A percentile compares a stretch with the other conserved stretches of the same genome.
Conservation (phyloP, 1,140 invertebrate genomes). For the Oscheius sp. region DNA sequence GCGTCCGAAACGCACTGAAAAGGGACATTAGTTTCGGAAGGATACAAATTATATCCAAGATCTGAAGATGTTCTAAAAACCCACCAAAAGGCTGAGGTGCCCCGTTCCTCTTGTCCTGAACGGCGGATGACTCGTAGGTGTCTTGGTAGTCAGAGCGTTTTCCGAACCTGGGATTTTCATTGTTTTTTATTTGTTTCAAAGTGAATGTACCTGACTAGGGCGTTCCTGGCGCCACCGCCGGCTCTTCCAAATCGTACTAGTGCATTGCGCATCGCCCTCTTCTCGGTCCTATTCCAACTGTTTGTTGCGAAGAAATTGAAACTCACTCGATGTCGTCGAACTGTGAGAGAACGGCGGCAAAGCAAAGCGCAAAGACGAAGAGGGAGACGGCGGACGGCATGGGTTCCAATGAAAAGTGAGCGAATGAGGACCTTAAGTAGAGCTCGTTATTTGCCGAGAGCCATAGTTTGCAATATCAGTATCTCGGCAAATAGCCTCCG, state of each 20-base stretch:
- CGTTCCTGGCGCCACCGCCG: conserved; percentile 38
- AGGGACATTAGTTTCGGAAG: background rate
- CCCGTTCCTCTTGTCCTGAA: conserved; percentile 43
- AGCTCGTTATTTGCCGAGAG: background rate
- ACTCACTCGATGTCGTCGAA: conserved; percentile 24
- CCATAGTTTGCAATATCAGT: background rate
- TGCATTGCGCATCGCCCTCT: conserved; percentile 45
- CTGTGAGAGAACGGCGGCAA: background rate
- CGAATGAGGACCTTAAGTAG: background rate
- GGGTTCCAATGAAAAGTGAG: background rate
- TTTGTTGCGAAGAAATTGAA: background rate
- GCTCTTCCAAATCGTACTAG: conserved; percentile 42
- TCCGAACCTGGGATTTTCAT: conserved; percentile 26
- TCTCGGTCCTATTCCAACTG: conserved; percentile 23
- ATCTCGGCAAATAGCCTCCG: conserved; percentile 3
- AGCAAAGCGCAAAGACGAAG: background rate
- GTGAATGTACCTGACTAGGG: conserved; percentile 36
- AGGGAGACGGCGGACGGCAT: background rate
- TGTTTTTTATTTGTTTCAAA: too few relatives aligned
- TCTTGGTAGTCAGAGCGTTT: conserved; percentile 22
- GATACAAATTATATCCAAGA: background rate
- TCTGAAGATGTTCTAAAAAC: background rate
- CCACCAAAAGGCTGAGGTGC: conserved; percentile 43
- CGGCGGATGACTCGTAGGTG: conserved; percentile 6
- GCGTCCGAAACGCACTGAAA: conserved; percentile 44